Evolutionary conservation across 2,888 invertebrate genomes (phyloP).

Genomic region (Adelognathus sp.): DNA sequence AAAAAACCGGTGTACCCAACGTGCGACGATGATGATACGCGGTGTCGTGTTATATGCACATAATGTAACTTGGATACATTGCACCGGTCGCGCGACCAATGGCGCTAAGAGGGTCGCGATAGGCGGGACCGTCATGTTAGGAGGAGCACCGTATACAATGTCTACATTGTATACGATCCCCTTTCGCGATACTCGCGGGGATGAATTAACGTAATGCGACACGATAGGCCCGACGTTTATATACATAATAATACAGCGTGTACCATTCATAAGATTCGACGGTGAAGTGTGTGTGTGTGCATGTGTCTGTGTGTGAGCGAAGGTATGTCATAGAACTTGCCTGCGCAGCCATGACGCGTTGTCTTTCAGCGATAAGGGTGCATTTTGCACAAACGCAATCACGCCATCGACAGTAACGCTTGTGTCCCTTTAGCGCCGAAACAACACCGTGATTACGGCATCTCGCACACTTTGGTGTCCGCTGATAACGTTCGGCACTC

Average conservation of each 20-base stretch:
- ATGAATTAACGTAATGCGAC: conserved; percentile 59
- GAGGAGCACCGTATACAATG: conserved; percentile 29
- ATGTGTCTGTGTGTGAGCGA: not conserved
- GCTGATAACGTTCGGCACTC: conserved; percentile 93
- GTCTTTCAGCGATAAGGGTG: conserved; percentile 97
- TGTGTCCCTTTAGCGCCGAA: conserved; percentile 96
- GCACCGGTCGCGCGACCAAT: conserved; percentile 27
- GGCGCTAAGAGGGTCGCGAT: not conserved
- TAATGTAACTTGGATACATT: conserved; percentile 38
- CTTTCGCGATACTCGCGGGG: conserved; percentile 27
- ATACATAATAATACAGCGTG: no score
- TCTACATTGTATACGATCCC: conserved; percentile 29
- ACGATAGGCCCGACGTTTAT: conserved; percentile 58
- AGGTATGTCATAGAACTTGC: conserved; percentile 81
- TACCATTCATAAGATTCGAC: no score
- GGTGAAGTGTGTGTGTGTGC: no score
- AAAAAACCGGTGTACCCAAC: no score
- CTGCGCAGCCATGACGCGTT: conserved; percentile 99
- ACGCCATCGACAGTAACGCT: conserved; percentile 97
- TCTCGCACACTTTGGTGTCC: conserved; percentile 98
- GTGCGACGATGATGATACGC: no score
- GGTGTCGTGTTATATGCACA: conserved; percentile 13
- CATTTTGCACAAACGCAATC: conserved; percentile 99
- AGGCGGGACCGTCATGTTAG: conserved; percentile 5
- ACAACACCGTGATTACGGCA: conserved; percentile 99